These are phyloP conservation scores for Apantesis nais DNA, from an alignment of 2,888 invertebrate genomes.

Conservation along the genomic window DNA sequence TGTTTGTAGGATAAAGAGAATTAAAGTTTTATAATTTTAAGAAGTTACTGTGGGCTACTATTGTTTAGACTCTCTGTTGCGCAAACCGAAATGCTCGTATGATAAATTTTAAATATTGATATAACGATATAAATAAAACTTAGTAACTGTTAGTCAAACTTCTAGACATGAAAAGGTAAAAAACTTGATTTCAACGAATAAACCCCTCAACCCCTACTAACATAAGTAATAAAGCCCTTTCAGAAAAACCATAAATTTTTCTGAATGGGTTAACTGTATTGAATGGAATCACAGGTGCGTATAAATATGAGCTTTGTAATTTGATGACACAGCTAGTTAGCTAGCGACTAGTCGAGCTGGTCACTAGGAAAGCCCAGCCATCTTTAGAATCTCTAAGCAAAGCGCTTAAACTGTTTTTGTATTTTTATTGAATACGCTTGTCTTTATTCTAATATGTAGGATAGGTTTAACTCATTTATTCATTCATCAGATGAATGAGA, in stretches of 20 bases:
- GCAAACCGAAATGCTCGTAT: not conserved
- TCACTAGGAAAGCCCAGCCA: too few species aligned
- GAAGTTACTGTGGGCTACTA: too few species aligned
- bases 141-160: not conserved
- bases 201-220: not conserved
- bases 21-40: not conserved
- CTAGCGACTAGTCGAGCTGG: too few species aligned
- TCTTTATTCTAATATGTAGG: not conserved
- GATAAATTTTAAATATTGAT: not conserved
- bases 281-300: not conserved
- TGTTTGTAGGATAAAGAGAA: too few species aligned
- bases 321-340: not conserved
- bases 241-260: not conserved
- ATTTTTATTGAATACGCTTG: conserved; percentile 23
- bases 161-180: not conserved
- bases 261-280: not conserved
- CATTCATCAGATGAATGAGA: conserved; percentile 14
- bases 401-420: not conserved
- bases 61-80: too few species aligned
- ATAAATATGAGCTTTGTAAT: not conserved
- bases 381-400: too few species aligned
- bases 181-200: not conserved
- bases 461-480: conserved; percentile 14
- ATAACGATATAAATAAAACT: not conserved
- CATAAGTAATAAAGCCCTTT: too few species aligned